Percentiles rank a stretch among this genome's conserved stretches.
These are phyloP conservation scores for Siderastrea siderea DNA, from an alignment of 92 coral and sea anemone genomes.

Conservation along the genomic window DNA sequence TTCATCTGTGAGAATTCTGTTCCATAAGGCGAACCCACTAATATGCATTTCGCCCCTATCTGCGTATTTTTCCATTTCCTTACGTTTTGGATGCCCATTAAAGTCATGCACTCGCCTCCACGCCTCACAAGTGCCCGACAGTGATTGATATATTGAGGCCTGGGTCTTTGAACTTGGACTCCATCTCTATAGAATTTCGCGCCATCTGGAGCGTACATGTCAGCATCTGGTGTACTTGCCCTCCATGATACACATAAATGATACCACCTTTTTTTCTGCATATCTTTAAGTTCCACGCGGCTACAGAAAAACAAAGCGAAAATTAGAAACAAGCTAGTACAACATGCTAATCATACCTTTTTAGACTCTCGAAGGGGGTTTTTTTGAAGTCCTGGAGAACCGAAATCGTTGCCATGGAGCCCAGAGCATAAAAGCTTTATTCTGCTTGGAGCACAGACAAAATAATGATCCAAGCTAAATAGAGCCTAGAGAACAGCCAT, in stretches of 20 bases:
- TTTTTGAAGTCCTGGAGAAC: too few species aligned
- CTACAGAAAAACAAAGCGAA: too few species aligned
- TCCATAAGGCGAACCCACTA: not conserved
- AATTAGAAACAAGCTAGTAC: too few species aligned
- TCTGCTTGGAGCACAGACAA: too few species aligned
- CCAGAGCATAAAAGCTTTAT: too few species aligned
- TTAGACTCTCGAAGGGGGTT: too few species aligned
- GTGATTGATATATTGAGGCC: not conserved
- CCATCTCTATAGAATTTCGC: not conserved
- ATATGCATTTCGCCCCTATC: not conserved
- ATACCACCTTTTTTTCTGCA: not conserved
- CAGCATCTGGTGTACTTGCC: too few species aligned
- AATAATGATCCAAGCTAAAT: too few species aligned
- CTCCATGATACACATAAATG: not conserved
- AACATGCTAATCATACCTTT: too few species aligned
- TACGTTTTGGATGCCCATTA: not conserved
- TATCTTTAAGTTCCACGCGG: too few species aligned
- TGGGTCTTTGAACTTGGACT: not conserved
- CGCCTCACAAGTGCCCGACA: not conserved
- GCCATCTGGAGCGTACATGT: not conserved
- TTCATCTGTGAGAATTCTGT: not conserved
- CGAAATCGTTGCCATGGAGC: too few species aligned
- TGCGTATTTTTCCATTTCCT: not conserved
- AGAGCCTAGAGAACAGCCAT: too few species aligned
- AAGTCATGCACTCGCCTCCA: not conserved